phyloP scores from a whole-genome alignment of 2,113 vertebrate species.

The Malurus cyaneus region DNA sequence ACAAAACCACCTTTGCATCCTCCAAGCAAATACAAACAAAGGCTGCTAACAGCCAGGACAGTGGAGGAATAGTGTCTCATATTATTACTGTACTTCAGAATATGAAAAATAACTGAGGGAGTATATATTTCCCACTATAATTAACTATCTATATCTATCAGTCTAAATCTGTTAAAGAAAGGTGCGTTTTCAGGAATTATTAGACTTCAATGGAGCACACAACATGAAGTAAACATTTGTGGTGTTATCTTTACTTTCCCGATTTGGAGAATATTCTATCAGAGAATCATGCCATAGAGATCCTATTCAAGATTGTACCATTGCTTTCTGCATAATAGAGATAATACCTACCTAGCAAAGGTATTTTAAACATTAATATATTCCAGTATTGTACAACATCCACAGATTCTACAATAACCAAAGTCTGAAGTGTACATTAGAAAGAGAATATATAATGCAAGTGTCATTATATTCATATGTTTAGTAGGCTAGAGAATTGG shows the following conservation, averaged over 20 bases:
- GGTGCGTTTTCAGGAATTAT: background rate
- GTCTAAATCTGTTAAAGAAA: background rate
- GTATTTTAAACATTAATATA: background rate
- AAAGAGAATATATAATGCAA: background rate
- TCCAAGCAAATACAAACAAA: background rate
- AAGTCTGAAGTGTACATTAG: background rate
- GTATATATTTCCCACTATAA: background rate
- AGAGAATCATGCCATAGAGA: background rate
- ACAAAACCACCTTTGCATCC: background rate
- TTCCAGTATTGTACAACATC: background rate
- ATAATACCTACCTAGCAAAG: background rate
- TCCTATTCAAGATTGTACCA: background rate
- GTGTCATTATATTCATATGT: background rate
- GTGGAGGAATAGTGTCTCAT: fast-evolving
- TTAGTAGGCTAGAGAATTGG: background rate
- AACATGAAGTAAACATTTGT: background rate
- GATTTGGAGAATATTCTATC: background rate
- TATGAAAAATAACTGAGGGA: background rate
- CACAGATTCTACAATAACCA: background rate
- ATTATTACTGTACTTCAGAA: background rate
- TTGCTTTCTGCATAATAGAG: background rate
- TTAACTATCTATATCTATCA: background rate
- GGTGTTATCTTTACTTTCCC: background rate
- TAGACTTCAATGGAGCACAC: background rate
- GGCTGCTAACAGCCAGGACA: background rate